A percentile compares a stretch with the other conserved stretches of the same genome.
Conservation (phyloP, 2,888 invertebrate genomes). For the Lepidochrysops patricia region DNA sequence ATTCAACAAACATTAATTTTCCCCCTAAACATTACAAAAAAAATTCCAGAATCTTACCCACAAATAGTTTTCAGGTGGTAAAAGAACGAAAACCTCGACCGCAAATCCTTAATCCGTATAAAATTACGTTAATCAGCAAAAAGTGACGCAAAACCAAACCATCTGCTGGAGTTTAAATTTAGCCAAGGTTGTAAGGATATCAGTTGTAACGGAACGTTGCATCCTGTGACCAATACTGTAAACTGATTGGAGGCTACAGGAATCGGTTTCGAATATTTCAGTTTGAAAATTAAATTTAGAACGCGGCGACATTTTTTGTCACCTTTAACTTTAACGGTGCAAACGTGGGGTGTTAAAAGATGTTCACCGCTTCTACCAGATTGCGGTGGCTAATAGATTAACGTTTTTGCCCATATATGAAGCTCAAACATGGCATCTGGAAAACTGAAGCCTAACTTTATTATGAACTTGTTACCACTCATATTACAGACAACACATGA, state of each 20-base stretch:
- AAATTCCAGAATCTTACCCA: background rate
- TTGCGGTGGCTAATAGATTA: background rate
- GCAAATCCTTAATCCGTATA: conserved; percentile 3
- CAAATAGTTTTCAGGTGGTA: background rate
- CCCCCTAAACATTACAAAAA: background rate
- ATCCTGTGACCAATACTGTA: conserved; percentile 3
- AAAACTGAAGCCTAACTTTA: background rate
- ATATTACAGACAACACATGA: background rate
- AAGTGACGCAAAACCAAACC: conserved; percentile 10
- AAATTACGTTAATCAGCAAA: conserved; percentile 10
- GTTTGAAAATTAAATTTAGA: conserved; percentile 1
- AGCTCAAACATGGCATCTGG: background rate
- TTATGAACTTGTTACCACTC: background rate
- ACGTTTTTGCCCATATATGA: background rate
- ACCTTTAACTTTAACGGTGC: background rate
- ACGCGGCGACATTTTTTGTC: background rate
- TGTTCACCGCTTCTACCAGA: background rate
- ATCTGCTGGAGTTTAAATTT: conserved; percentile 14
- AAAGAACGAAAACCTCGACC: conserved; percentile 3
- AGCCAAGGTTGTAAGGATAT: conserved; percentile 30
- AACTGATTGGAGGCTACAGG: conserved; percentile 2
- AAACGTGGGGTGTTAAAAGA: background rate
- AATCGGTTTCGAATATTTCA: conserved; percentile 1
- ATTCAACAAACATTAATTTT: too few relatives aligned
- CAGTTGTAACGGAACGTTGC: conserved; percentile 16